Evolutionary conservation across 2,113 vertebrate species (phyloP).

Genomic region (Myanophis thanlyinensis): DNA sequence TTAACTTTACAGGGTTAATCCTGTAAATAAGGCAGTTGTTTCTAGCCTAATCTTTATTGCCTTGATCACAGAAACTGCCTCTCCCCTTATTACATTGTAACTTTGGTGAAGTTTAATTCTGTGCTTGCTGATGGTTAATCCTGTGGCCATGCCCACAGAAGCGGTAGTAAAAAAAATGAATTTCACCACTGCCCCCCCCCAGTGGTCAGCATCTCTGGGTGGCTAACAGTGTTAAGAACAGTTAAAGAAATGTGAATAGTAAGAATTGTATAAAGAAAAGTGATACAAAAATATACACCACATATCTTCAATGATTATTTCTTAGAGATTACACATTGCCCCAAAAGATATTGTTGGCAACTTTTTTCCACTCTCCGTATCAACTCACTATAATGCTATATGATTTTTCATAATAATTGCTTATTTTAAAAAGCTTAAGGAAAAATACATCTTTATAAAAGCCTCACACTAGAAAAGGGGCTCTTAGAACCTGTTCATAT

Average conservation of each 20-base stretch:
- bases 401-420: neutral
- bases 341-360: neutral
- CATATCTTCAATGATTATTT: neutral
- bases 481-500: neutral
- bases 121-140: too few species aligned
- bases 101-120: too few species aligned
- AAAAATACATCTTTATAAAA: neutral
- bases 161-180: too few species aligned
- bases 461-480: neutral
- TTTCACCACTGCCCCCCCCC: too few species aligned
- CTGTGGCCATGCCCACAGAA: too few species aligned
- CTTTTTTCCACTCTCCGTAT: neutral
- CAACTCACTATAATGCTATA: neutral
- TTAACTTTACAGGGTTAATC: too few species aligned
- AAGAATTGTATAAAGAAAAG: neutral
- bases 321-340: neutral
- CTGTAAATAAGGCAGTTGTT: too few species aligned
- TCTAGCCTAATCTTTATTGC: too few species aligned
- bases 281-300: neutral
- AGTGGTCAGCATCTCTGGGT: neutral
- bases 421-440: neutral
- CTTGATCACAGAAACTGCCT: too few species aligned
- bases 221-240: neutral
- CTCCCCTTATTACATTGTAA: too few species aligned
- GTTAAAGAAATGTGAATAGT: neutral